Percentiles rank a stretch among this genome's conserved stretches.
phyloP scores from a whole-genome alignment of 2,113 vertebrate species.

The Rhineura floridana region DNA sequence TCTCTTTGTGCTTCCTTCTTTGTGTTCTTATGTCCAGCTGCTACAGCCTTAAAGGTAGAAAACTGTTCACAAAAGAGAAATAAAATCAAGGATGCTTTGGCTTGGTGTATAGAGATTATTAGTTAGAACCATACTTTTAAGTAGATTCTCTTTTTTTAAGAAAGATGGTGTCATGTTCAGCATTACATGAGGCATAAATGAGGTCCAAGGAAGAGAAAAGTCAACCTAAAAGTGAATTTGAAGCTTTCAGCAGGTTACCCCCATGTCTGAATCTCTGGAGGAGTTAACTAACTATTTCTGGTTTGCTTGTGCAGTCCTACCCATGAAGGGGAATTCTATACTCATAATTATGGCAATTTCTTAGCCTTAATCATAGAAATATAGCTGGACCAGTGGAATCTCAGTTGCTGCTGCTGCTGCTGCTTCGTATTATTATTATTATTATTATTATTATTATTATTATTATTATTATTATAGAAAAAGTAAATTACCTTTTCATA shows the following conservation, averaged over 20 bases:
- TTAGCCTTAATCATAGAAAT: neutral
- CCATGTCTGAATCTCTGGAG: neutral
- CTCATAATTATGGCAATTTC: neutral
- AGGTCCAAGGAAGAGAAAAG: neutral
- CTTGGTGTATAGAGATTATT: neutral
- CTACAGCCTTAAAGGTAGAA: neutral
- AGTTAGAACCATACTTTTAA: neutral
- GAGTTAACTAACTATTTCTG: neutral
- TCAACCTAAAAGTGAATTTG: neutral
- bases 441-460: too few relatives aligned
- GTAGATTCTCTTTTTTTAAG: neutral
- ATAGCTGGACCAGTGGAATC: neutral
- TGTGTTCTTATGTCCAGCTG: neutral
- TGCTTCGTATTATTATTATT: neutral
- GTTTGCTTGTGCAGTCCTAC: neutral
- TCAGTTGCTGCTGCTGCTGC: too few relatives aligned
- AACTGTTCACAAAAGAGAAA: neutral
- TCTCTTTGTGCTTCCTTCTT: conserved; percentile 3
- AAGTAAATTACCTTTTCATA: neutral
- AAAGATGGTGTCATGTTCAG: neutral
- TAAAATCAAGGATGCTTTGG: neutral
- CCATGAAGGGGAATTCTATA: neutral
- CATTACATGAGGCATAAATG: neutral
- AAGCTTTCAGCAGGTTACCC: neutral
- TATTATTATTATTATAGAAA: too few relatives aligned